Evolutionary conservation across 2,888 invertebrate species (phyloP).

Genomic region (Tubulanus polymorphus): DNA sequence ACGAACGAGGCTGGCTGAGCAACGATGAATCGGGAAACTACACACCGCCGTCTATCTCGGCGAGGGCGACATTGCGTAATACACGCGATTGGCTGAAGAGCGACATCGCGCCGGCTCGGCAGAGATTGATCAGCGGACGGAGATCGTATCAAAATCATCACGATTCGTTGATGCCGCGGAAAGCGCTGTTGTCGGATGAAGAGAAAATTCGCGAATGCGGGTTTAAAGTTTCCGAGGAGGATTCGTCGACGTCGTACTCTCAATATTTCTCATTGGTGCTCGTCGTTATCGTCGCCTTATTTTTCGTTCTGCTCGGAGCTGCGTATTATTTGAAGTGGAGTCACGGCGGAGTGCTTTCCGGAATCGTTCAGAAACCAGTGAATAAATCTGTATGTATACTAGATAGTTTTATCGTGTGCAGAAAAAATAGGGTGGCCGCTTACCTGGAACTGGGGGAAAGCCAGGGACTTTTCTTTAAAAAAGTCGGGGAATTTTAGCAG

Average conservation of each 20-base stretch:
- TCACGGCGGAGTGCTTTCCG: too few species aligned
- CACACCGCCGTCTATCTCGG: slow-evolving; percentile 10
- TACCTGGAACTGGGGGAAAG: too few species aligned
- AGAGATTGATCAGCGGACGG: slow-evolving; percentile 6
- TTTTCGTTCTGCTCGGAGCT: slow-evolving; percentile 31
- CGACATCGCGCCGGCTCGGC: slow-evolving; percentile 3
- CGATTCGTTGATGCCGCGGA: too few species aligned
- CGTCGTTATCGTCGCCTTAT: slow-evolving; percentile 26
- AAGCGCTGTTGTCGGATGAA: too few species aligned
- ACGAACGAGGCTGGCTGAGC: not conserved
- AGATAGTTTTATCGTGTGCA: too few species aligned
- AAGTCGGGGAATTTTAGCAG: too few species aligned
- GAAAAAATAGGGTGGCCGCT: too few species aligned
- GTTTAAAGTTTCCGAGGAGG: slow-evolving; percentile 10
- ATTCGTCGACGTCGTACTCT: slow-evolving; percentile 10
- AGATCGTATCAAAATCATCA: slow-evolving; percentile 1
- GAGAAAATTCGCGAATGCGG: slow-evolving; percentile 9
- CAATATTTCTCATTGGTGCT: slow-evolving; percentile 29
- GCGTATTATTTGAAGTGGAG: too few species aligned
- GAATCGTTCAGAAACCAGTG: too few species aligned
- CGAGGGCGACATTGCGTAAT: slow-evolving; percentile 6
- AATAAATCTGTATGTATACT: too few species aligned
- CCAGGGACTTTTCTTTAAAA: too few species aligned
- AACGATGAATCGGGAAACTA: slow-evolving; percentile 6
- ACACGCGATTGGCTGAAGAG: not conserved